Conservation (phyloP, 2,888 invertebrate species). For the Nebria brevicollis region DNA sequence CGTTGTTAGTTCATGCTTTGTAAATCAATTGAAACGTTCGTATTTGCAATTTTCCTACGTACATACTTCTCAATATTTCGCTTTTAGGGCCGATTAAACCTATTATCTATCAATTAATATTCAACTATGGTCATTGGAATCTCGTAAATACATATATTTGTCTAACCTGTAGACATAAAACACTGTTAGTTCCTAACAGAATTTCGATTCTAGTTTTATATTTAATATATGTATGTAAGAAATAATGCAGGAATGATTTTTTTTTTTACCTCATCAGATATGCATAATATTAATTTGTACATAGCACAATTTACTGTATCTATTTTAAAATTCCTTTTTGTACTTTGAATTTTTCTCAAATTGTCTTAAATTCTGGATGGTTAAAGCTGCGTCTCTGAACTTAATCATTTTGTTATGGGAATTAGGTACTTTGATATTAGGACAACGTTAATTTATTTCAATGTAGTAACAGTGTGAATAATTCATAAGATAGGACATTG, state of each 20-base stretch:
- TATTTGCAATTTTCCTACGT: background rate
- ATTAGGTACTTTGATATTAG: background rate
- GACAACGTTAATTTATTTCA: background rate
- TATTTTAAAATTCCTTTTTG: too few species aligned
- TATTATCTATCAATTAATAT: background rate
- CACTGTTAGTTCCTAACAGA: background rate
- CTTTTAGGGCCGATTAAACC: too few species aligned
- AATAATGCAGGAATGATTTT: too few species aligned
- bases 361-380: background rate
- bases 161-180: background rate
- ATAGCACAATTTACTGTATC: too few species aligned
- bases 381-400: background rate
- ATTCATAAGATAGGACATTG: conserved; percentile 1
- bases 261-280: too few species aligned
- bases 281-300: too few species aligned
- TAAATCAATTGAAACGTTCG: background rate
- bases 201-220: too few species aligned
- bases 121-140: background rate
- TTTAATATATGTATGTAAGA: too few species aligned
- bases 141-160: background rate
- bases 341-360: too few species aligned
- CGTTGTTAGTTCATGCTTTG: background rate
- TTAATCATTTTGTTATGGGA: background rate
- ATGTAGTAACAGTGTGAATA: background rate
- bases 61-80: background rate